Percentiles rank a stretch among this genome's conserved stretches.
These are phyloP conservation scores for Elgaria multicarinata DNA, from an alignment of 2,113 vertebrate genomes.

Conservation along the genomic window DNA sequence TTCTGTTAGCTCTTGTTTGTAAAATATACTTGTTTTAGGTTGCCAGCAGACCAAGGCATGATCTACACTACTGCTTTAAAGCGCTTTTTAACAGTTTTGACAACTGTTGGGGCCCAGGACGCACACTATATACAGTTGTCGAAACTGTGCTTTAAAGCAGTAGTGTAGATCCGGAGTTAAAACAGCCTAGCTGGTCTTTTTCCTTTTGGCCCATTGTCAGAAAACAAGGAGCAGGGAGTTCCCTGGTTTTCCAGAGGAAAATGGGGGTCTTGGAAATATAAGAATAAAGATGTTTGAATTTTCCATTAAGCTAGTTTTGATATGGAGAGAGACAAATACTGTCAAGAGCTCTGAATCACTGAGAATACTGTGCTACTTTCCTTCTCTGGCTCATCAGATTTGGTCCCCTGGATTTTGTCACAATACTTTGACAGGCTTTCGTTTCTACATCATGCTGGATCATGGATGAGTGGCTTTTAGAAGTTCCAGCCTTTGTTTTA, in stretches of 20 bases:
- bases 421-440: neutral
- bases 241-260: neutral
- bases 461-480: neutral
- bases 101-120: no score
- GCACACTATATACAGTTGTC: no score
- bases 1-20: neutral
- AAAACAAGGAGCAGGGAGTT: neutral
- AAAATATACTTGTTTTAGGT: neutral
- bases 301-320: neutral
- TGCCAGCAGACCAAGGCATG: neutral
- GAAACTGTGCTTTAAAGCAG: no score
- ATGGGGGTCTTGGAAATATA: neutral
- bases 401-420: neutral
- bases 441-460: neutral
- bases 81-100: no score
- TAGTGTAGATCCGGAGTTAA: no score
- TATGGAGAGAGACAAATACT: neutral
- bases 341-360: neutral
- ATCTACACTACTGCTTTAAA: no score
- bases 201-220: neutral
- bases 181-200: neutral
- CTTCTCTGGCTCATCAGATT: neutral
- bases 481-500: neutral
- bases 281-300: neutral
- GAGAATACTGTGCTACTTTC: no score